These are phyloP conservation scores for Elachura formosa DNA, from an alignment of 2,113 vertebrate species.

Conservation along the genomic window DNA sequence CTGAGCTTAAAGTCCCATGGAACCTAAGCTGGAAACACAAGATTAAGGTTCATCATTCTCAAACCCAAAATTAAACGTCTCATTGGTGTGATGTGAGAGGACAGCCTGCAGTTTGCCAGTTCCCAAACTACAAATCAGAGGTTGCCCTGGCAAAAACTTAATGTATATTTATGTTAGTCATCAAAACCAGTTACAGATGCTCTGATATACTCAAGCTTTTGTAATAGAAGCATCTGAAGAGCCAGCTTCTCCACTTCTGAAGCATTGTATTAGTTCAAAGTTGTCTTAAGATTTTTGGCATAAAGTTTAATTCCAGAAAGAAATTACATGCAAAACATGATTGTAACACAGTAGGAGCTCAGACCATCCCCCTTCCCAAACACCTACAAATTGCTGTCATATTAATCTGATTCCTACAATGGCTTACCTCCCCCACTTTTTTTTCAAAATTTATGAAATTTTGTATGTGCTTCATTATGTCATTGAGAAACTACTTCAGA, in stretches of 20 bases:
- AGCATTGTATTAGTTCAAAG: background rate
- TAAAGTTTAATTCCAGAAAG: background rate
- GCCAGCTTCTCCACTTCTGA: background rate
- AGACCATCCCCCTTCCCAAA: background rate
- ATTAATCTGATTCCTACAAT: background rate
- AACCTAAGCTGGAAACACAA: background rate
- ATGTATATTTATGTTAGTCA: background rate
- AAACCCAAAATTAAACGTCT: background rate
- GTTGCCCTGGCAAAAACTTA: background rate
- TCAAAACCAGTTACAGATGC: background rate
- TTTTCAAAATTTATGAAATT: background rate
- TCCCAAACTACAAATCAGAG: background rate
- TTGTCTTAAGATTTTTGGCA: background rate
- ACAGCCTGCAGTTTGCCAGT: background rate
- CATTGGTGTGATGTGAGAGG: accelerated
- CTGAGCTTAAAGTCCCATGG: background rate
- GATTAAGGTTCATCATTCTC: background rate
- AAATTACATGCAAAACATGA: background rate
- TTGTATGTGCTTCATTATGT: background rate
- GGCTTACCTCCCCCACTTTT: accelerated
- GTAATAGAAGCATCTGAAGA: background rate
- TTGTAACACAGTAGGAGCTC: background rate
- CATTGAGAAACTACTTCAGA: background rate
- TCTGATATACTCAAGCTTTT: background rate
- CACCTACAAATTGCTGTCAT: background rate